Evolutionary conservation across 2,797 vertebrate species (phyloP), one percentile per base, ranked within the genome.

Genomic region (Oryzias sinensis): DNA sequence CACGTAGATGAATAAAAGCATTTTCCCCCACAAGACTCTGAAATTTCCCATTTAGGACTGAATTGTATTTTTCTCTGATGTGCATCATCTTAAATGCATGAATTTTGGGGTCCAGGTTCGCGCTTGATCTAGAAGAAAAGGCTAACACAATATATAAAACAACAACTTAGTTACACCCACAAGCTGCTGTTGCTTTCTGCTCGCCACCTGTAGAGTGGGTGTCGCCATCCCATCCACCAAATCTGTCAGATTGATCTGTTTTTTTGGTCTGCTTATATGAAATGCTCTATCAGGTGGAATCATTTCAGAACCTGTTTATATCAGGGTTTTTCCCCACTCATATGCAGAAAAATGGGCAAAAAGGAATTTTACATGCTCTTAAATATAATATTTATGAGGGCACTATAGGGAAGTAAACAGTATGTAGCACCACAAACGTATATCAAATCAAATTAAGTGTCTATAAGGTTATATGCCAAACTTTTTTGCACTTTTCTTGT

Each of bases 161-260:
- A 79, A 62, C 73, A 79, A 74, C 67, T 22, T 51, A 78, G 74
- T 79, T 74, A 83, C 86, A 78, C 86, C 87, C 83, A 89, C 88
- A 81, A 72, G 79, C 81, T 82, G 76, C 83, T 85, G 80, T 73
- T 77, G 82, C 81, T 81, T 85, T 85, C 79, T 75, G 82, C 68
- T 58, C 73, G 81, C 82, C 85, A 90, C 88, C 88, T 90, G 88
- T 76, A 62, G 70, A 85, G 85, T 87, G 82, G 86, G 87, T 76
- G 85, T 86, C 82, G 74, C 79, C 77, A 82, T 80, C 74, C 59
- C 41, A 74, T 79, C 77, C 76, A 79, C 68, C 75, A 77, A 86
- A 87, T 87, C 84, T 87, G 86, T 82, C 85, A 78, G 60, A 74
- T 59, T 73, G 68, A 79, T 76, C 65, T 65, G 62, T 57, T 77